Evolutionary conservation across 2,113 vertebrate genomes (phyloP).

Genomic region (Bujurquina vittata): DNA sequence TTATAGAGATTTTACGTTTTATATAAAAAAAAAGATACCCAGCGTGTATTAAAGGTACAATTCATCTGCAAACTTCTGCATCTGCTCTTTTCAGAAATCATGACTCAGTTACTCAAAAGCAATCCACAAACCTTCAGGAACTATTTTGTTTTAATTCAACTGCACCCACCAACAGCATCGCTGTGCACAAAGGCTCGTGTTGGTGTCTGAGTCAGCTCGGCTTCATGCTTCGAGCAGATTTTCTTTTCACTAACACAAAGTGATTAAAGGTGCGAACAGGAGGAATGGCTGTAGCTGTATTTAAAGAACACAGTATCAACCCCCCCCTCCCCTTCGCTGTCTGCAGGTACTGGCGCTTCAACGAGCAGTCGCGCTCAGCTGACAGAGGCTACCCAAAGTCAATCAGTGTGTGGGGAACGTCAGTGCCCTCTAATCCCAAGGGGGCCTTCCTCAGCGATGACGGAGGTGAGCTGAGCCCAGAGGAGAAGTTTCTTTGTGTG

Average conservation of each 20-base stretch:
- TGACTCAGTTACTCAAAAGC: not conserved
- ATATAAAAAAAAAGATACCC: not conserved
- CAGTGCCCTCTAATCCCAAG: constrained; percentile 89
- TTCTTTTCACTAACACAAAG: not conserved
- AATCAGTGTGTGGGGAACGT: constrained; percentile 91
- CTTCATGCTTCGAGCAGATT: not conserved
- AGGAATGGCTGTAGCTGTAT: not conserved
- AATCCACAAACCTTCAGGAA: not conserved
- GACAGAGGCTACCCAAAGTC: constrained; percentile 93
- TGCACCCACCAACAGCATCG: not conserved
- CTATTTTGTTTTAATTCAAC: not conserved
- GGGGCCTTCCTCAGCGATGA: constrained; percentile 93
- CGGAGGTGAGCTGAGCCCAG: constrained; percentile 83
- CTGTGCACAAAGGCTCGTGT: not conserved
- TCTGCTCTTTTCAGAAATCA: not conserved
- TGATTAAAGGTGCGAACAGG: not conserved
- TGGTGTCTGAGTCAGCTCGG: not conserved
- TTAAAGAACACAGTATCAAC: not conserved
- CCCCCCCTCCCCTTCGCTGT: not conserved
- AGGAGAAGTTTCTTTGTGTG: not conserved
- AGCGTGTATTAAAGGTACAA: not conserved
- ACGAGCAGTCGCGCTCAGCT: constrained; percentile 85
- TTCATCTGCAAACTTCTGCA: not conserved
- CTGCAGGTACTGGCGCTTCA: constrained; percentile 96
- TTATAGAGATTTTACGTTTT: not conserved